Evolutionary conservation across 2,113 vertebrate genomes (phyloP), one percentile per base, ranked within the genome.

Genomic region (Pseudopodoces humilis): DNA sequence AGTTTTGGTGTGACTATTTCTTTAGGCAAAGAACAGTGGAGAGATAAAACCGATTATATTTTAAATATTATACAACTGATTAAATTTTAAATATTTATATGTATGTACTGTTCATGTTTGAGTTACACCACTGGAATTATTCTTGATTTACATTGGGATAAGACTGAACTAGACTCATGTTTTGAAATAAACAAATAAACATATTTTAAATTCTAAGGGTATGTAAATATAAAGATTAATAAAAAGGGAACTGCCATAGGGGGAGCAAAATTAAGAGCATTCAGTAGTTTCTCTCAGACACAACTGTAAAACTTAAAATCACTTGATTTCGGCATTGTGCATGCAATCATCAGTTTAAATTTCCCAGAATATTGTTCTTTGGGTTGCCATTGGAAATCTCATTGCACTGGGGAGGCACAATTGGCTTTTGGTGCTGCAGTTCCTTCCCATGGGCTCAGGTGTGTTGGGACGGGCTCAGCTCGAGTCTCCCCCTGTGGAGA

Each of bases 371-470:
- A 5, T 1, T 24, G 1, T 22, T 75, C 37, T 19, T 69, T 72
- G 78, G 5, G 30, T 46, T 62, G 13, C n/a, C 27, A n/a, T 27
- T 24, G 46, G n/a, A 68, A 75, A 23, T 35, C 6, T 39, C 12
- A 0, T 1, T 56, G 33, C 5, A 4, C n/a, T 53, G 35, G 13
- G 30, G 37, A 24, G 33, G 16, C 21, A 12, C 2, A 7, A 0
- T 2, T 46, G 49, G 8, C 5, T 52, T 12, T 15, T 17, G 47
- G 60, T 7, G 22, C 13, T 43, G 22, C 20, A 56, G 27, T 31
- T 31, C n/a, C 50, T 18, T 35, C 16, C 12, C 4, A 0, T 5
- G 50, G 18, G 17, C 41, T 11, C 35, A 22, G 22, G 35, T 46
- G 31, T 7, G 27, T 1, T 5, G 62, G 9, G 44, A 30, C 43